A percentile compares a stretch with the other conserved stretches of the same genome.
Conservation (phyloP, 35 echinoderm and acorn worm species). For the Heliocidaris erythrogramma region DNA sequence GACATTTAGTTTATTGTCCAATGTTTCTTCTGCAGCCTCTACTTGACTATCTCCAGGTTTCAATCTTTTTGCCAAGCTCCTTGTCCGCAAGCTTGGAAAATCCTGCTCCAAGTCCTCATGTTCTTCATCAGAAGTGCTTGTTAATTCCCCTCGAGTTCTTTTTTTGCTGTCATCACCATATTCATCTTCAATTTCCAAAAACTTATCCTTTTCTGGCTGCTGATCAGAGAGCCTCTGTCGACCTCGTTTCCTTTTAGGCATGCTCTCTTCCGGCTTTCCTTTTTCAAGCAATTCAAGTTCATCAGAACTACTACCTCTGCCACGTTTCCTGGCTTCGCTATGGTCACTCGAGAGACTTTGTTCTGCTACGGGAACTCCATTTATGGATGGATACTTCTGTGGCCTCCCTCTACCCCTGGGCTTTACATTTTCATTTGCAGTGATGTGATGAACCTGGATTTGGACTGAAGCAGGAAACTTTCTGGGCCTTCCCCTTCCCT, state of each 20-base stretch:
- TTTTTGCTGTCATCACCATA: neutral
- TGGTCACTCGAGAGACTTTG: neutral
- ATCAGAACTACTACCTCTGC: neutral
- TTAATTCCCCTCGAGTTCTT: neutral
- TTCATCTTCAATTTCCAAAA: neutral
- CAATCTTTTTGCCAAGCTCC: neutral
- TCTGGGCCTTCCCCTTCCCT: constrained; percentile 30
- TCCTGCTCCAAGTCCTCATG: neutral
- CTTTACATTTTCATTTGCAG: neutral
- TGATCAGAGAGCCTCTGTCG: neutral
- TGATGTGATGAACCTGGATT: neutral
- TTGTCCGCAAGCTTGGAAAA: neutral
- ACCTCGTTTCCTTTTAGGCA: constrained; percentile 9
- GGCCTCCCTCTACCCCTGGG: neutral
- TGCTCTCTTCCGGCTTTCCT: neutral
- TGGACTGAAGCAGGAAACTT: neutral
- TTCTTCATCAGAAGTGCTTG: constrained; percentile 11
- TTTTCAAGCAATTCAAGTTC: neutral
- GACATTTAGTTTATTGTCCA: neutral
- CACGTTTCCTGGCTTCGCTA: neutral
- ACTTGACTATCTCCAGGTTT: neutral
- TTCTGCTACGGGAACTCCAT: neutral
- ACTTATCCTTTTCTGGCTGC: neutral
- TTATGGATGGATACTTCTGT: neutral
- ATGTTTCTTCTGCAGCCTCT: neutral